phyloP scores from a whole-genome alignment of 2,888 invertebrate genomes.

The Cylindroiulus punctatus region DNA sequence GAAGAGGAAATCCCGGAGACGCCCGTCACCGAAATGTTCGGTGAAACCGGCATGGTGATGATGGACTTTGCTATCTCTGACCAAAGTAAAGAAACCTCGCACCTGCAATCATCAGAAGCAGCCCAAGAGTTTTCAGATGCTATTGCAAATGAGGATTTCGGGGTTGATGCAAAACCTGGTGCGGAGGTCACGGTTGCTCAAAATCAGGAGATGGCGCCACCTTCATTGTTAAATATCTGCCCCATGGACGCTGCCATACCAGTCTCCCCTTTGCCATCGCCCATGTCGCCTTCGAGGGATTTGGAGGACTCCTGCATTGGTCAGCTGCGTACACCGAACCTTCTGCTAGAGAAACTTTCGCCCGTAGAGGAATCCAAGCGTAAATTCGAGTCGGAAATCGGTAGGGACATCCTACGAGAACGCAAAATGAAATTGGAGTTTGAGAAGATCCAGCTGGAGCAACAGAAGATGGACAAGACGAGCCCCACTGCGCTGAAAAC shows the following conservation, averaged over 20 bases:
- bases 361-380: constrained; percentile 62
- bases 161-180: background rate
- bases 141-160: background rate
- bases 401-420: constrained; percentile 68
- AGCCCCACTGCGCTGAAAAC: constrained; percentile 15
- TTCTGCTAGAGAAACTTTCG: constrained; percentile 55
- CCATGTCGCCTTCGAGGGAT: constrained; percentile 25
- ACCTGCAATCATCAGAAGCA: background rate
- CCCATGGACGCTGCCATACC: constrained; percentile 15
- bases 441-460: constrained; percentile 61
- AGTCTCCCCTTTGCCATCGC: constrained; percentile 11
- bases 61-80: constrained; percentile 8
- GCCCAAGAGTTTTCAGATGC: background rate
- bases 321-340: constrained; percentile 55
- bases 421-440: constrained; percentile 68
- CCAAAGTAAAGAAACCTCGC: background rate
- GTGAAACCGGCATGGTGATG: background rate
- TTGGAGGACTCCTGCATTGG: background rate
- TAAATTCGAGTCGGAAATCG: constrained; percentile 69
- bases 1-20: constrained; percentile 53
- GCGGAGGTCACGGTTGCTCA: background rate
- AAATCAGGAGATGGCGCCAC: background rate
- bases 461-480: constrained; percentile 54
- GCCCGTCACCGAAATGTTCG: background rate
- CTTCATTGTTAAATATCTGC: background rate